Evolutionary conservation across 2,888 invertebrate genomes (phyloP).

Genomic region (Halictus ligatus): DNA sequence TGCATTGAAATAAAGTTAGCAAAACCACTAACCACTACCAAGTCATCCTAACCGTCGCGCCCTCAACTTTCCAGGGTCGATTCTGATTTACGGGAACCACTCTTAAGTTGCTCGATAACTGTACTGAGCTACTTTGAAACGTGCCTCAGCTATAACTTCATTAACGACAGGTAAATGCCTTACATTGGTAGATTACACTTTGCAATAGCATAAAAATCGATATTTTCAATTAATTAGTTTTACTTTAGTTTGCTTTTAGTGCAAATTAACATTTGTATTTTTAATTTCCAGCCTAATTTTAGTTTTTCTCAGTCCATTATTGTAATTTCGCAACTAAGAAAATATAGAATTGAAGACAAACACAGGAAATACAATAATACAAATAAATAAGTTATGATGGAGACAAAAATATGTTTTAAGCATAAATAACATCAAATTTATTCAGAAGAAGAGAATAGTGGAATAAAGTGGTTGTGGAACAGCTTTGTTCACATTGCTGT

Average conservation of each 20-base stretch:
- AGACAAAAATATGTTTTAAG: background rate
- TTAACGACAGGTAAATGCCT: constrained; percentile 58
- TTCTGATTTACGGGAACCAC: constrained; percentile 50
- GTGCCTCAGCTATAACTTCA: constrained; percentile 49
- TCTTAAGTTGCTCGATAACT: constrained; percentile 50
- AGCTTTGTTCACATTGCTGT: background rate
- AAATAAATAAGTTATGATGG: background rate
- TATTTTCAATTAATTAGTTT: background rate
- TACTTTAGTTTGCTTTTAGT: background rate
- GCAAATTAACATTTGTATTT: constrained; percentile 23
- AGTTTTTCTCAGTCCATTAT: background rate
- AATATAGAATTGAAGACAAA: background rate
- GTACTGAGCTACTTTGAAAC: constrained; percentile 50
- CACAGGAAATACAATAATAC: background rate
- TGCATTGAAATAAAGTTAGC: constrained; percentile 72
- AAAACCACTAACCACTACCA: constrained; percentile 65
- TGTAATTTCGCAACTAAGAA: background rate
- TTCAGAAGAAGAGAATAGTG: background rate
- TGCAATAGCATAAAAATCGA: constrained; percentile 17
- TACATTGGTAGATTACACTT: constrained; percentile 41
- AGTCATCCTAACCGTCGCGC: constrained; percentile 28
- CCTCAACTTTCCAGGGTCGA: constrained; percentile 42
- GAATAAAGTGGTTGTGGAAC: background rate
- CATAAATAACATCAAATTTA: background rate
- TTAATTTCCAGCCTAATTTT: background rate